Evolutionary conservation across 1,140 invertebrate species (phyloP).

Genomic region (Phortica variegata): DNA sequence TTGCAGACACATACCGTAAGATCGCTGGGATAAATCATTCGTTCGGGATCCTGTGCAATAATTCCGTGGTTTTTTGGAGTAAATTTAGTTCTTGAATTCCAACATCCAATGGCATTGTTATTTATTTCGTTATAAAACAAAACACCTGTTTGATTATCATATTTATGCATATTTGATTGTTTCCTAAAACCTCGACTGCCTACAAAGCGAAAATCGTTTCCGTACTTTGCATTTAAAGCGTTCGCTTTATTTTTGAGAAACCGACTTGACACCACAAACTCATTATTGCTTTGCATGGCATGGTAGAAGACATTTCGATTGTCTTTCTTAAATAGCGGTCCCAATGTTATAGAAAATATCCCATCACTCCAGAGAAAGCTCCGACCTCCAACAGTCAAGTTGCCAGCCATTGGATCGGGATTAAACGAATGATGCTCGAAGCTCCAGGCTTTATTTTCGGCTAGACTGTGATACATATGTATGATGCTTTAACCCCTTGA

Average conservation of each 20-base stretch:
- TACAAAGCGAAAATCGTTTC: constrained; percentile 59
- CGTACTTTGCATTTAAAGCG: constrained; percentile 63
- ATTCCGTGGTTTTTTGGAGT: constrained; percentile 61
- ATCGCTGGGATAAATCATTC: constrained; percentile 66
- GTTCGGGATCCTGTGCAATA: constrained; percentile 61
- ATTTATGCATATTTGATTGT: constrained; percentile 65
- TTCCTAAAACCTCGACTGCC: constrained; percentile 64
- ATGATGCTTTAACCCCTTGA: too few relatives aligned
- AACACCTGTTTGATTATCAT: constrained; percentile 62
- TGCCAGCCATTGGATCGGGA: constrained; percentile 69
- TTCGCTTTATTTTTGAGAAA: constrained; percentile 64
- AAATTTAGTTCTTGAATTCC: constrained; percentile 63
- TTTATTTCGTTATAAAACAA: constrained; percentile 69
- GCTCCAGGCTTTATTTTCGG: constrained; percentile 66
- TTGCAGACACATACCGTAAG: constrained; percentile 45
- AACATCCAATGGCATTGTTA: constrained; percentile 68
- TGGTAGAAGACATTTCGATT: constrained; percentile 69
- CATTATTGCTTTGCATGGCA: constrained; percentile 65
- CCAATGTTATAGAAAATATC: constrained; percentile 68
- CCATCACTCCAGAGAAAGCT: constrained; percentile 74
- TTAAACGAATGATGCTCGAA: constrained; percentile 72
- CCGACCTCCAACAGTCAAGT: constrained; percentile 66
- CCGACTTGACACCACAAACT: constrained; percentile 67
- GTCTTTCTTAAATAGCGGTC: constrained; percentile 59
- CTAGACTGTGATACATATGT: constrained; percentile 67